Conservation (phyloP, 2,113 vertebrate genomes). For the Hyaena hyaena region DNA sequence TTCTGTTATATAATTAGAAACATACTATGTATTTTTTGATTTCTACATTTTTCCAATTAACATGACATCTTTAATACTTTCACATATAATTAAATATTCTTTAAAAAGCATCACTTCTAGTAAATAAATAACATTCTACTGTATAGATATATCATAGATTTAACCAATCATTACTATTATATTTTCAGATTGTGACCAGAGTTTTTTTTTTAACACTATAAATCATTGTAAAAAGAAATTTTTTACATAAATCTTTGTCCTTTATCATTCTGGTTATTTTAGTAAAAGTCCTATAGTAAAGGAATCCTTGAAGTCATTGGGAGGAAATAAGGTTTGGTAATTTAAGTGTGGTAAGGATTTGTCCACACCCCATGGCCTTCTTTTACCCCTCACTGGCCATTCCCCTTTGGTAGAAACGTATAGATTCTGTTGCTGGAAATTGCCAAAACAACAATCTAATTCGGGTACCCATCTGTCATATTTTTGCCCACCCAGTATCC, state of each 20-base stretch:
- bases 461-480: background rate
- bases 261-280: slow-evolving; percentile 34
- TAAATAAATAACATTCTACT: background rate
- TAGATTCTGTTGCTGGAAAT: slow-evolving; percentile 5
- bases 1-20: slow-evolving; percentile 18
- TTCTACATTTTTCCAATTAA: background rate
- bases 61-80: background rate
- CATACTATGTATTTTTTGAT: background rate
- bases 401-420: background rate
- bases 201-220: background rate
- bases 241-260: background rate
- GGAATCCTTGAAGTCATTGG: background rate
- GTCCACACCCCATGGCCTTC: background rate
- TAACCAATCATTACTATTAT: background rate
- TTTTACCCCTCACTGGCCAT: background rate
- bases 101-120: background rate
- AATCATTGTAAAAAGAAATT: background rate
- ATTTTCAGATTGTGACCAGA: background rate
- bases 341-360: background rate
- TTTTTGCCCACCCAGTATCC: background rate
- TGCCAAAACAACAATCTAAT: background rate
- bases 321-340: background rate
- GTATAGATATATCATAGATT: background rate
- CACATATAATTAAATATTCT: background rate
- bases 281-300: background rate